Evolutionary conservation across 2,113 vertebrate species (phyloP), one percentile per base, ranked within the genome.

Genomic region (Shinisaurus crocodilurus): DNA sequence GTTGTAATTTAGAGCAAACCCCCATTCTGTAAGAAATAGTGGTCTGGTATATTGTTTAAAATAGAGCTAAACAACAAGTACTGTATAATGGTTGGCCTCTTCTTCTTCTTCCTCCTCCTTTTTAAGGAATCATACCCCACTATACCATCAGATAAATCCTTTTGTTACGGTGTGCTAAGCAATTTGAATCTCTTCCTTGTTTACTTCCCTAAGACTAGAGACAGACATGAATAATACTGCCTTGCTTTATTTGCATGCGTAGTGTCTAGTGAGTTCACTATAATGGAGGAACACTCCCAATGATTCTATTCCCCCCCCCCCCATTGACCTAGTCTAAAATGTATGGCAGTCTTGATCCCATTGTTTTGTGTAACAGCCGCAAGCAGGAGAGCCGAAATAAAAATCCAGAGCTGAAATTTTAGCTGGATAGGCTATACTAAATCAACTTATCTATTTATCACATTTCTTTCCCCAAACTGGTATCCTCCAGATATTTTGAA

Each of bases 101-200:
- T 45, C 95, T 81, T 23, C 29, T 43, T n/a, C 6, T 18, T n/a
- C 12, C 32, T 10, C 34, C 10, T 72, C 84, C 50, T 88, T 54
- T 54, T 6, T 12, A 9, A 54, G 54, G 87, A 95, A 86, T 91
- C 91, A 77, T 92, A 79, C 85, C 69, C 40, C 91, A 90, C 83
- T 94, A 86, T 89, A 94, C 87, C 92, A 85, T 90, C 92, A 94
- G 57, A 95, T 65, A 89, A 91, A 89, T 92, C 88, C 23, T 92
- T 95, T 92, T 91, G 81, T 90, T 94, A 92, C 67, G 40, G 88
- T 94, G 86, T 94, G 86, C 89, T 92, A 29, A 90, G 91, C 88
- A 89, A 50, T 93, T 91, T 90, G 83, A 94, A 81, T 92, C n/a
- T 89, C 57, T 85, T 85, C 91, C 85, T 92, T 90, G 54, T 90